A percentile compares a stretch with the other conserved stretches of the same genome.
These are phyloP conservation scores for Sicus ferrugineus DNA, from an alignment of 2,888 invertebrate species.

Conservation along the genomic window DNA sequence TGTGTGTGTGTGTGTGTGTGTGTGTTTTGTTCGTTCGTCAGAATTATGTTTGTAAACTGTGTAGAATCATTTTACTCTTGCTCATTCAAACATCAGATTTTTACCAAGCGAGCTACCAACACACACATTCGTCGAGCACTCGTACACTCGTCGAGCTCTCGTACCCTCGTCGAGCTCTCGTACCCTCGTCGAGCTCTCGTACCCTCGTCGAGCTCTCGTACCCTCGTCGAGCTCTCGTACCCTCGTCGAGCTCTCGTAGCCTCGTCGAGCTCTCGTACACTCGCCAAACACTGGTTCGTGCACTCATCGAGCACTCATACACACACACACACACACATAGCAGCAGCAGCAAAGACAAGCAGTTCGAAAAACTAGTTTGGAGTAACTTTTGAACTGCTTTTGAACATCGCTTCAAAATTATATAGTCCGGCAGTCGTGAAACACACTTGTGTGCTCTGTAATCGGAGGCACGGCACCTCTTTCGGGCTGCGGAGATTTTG, in stretches of 20 bases:
- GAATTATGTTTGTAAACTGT: background rate
- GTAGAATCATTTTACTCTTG: background rate
- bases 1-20: background rate
- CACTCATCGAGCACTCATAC: too few species aligned
- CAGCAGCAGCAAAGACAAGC: background rate
- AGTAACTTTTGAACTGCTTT: background rate
- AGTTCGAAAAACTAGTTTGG: constrained; percentile 4
- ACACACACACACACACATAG: background rate
- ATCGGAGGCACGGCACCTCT: background rate
- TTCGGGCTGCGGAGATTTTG: background rate
- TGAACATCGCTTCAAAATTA: constrained; percentile 13
- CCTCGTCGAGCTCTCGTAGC: background rate
- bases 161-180: background rate
- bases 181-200: background rate
- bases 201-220: too few species aligned
- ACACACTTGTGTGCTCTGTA: constrained; percentile 10
- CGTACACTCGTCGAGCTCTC: background rate
- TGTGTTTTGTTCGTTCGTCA: background rate
- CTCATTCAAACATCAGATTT: background rate
- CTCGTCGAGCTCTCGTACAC: background rate
- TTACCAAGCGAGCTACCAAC: background rate
- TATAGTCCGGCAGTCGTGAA: constrained; percentile 2
- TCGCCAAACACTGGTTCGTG: background rate
- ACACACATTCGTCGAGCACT: too few species aligned
- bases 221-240: too few species aligned